phyloP scores from a whole-genome alignment of 2,113 vertebrate genomes.

The Archilochus colubris region DNA sequence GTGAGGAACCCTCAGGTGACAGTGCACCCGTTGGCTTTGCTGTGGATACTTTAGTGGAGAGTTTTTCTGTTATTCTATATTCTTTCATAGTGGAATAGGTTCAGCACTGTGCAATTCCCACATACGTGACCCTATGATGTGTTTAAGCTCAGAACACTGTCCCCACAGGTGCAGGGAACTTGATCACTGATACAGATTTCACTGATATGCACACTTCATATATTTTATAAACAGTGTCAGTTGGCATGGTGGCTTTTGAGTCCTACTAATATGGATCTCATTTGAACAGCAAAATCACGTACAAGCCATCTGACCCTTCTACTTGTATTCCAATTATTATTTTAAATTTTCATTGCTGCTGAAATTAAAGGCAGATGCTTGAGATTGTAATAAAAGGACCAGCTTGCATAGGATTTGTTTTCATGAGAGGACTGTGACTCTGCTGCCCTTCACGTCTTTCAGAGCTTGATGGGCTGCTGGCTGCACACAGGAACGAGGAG shows the following conservation, averaged over 20 bases:
- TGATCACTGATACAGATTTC: background rate
- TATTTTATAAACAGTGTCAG: background rate
- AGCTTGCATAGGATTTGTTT: background rate
- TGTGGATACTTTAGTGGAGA: background rate
- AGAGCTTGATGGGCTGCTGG: background rate
- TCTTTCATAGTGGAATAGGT: background rate
- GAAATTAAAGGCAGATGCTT: background rate
- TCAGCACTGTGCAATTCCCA: background rate
- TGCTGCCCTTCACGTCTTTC: background rate
- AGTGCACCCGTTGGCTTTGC: background rate
- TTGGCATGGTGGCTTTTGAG: background rate
- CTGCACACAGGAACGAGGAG: background rate
- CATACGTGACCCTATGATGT: fast-evolving
- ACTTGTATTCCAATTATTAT: background rate
- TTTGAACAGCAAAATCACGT: background rate
- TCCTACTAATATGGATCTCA: fast-evolving
- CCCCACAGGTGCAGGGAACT: background rate
- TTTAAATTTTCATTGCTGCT: background rate
- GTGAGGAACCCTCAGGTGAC: background rate
- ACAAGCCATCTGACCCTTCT: background rate
- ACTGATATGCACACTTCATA: background rate
- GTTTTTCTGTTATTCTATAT: background rate
- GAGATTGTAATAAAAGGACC: background rate
- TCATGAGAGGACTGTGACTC: background rate
- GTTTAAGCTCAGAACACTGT: background rate